phyloP scores from a whole-genome alignment of 2,888 invertebrate genomes.

The Rosalia funebris region DNA sequence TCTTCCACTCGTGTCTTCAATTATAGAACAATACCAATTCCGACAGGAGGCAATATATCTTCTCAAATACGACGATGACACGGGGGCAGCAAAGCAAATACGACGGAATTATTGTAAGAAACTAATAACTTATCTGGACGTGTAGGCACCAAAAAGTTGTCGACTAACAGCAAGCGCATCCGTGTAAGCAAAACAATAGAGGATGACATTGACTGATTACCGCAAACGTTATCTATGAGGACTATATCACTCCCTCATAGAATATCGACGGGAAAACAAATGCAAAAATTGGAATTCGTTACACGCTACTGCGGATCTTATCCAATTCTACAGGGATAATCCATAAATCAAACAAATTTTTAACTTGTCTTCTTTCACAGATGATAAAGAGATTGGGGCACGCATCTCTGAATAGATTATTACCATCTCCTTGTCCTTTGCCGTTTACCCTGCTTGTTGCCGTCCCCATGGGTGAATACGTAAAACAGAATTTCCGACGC shows the following conservation, averaged over 20 bases:
- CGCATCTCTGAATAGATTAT: constrained; percentile 50
- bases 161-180: constrained; percentile 44
- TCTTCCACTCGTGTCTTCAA: too few relatives aligned
- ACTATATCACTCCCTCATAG: constrained; percentile 46
- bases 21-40: too few relatives aligned
- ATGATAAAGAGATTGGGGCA: constrained; percentile 49
- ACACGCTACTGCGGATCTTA: constrained; percentile 44
- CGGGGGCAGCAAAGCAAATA: too few relatives aligned
- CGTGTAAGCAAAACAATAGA: constrained; percentile 51
- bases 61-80: too few relatives aligned
- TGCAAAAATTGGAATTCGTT: constrained; percentile 51
- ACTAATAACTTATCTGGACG: constrained; percentile 42
- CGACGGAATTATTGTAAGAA: constrained; percentile 24
- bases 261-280: constrained; percentile 47
- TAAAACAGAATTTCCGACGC: constrained; percentile 40
- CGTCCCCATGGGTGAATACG: constrained; percentile 40
- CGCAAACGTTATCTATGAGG: constrained; percentile 46
- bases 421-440: constrained; percentile 42
- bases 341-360: constrained; percentile 55
- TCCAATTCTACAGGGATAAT: constrained; percentile 46
- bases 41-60: too few relatives aligned
- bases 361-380: constrained; percentile 49
- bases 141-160: constrained; percentile 46
- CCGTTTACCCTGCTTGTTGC: constrained; percentile 40
- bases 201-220: constrained; percentile 54